A percentile compares a stretch with the other conserved stretches of the same genome.
Evolutionary conservation across 2,797 vertebrate species (phyloP).

Genomic region (Babyrousa celebensis): DNA sequence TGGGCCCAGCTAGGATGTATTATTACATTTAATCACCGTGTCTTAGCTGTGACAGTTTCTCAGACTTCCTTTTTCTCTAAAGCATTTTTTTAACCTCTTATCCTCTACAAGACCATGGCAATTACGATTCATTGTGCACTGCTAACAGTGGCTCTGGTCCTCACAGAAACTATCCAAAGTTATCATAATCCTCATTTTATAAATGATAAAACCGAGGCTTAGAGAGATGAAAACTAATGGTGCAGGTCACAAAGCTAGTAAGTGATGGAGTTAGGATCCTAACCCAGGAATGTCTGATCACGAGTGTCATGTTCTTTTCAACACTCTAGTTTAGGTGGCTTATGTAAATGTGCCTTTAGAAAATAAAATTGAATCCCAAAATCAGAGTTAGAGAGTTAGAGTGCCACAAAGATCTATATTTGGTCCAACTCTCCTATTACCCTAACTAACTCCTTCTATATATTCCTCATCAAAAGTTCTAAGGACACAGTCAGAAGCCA

Average conservation of each 20-base stretch:
- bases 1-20: neutral
- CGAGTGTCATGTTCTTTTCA: neutral
- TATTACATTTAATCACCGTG: neutral
- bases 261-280: neutral
- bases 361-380: neutral
- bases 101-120: neutral
- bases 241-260: neutral
- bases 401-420: neutral
- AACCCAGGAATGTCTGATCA: neutral
- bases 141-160: neutral
- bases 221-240: neutral
- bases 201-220: neutral
- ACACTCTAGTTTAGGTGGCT: neutral
- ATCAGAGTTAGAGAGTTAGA: neutral
- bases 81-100: neutral
- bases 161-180: neutral
- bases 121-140: neutral
- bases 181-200: neutral
- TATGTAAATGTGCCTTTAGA: neutral
- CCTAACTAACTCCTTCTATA: neutral
- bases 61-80: neutral
- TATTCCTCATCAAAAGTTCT: neutral
- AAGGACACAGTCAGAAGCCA: neutral
- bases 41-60: neutral
- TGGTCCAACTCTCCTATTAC: neutral